Base-by-base conservation (phyloP, 2,888 invertebrate genomes). In the Cenopis cana region DNA sequence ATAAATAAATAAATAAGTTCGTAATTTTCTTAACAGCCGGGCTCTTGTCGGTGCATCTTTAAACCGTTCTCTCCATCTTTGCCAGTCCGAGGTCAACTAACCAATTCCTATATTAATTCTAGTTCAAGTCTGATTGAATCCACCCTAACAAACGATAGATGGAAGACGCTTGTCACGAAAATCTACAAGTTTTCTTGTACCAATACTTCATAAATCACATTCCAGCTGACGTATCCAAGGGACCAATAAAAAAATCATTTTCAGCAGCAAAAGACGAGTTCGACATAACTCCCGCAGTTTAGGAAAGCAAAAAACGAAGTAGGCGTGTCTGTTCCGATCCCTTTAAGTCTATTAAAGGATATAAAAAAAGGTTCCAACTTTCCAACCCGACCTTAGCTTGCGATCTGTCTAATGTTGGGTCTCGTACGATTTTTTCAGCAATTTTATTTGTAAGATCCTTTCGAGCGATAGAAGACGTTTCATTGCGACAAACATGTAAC, bases 241-340 rank as follows among this genome's bases (percentile, higher is more conserved):
- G 24, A 0, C 46, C 46, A 46, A 46, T 60, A 41, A 57, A 56
- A 24, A 61, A 61, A 61, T 18, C 20, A 55, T 36, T 5, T 46
- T 61, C 29, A 18, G 8, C 11, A 55, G 41, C 17, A 18, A 46
- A 24, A 11, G 33, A 9, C 38, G 33, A 68, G 20, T 55, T 61
- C 41, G 60, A 54, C 46, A 61, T 55, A 68, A 68, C 29, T 61
- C 41, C 10, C 36, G 10, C 41, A 12, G 60, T 68, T 60, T 29
- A 54, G 38, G 38, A 24, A 52, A 20, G 20, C 24, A 55, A 61
- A 67, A 62, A 69, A 55, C 61, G 62, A 62, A 69, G 62, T 20
- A n/a, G 68, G 61, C 61, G 68, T 62, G 55, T 6, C n/a, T 50
- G 55, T 55, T 55, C 55, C 62, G 33, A 69, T 69, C 68, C 56